Evolutionary conservation across 2,888 invertebrate genomes (phyloP), one percentile per base, ranked within the genome.

Genomic region (Lycaena phlaeas): DNA sequence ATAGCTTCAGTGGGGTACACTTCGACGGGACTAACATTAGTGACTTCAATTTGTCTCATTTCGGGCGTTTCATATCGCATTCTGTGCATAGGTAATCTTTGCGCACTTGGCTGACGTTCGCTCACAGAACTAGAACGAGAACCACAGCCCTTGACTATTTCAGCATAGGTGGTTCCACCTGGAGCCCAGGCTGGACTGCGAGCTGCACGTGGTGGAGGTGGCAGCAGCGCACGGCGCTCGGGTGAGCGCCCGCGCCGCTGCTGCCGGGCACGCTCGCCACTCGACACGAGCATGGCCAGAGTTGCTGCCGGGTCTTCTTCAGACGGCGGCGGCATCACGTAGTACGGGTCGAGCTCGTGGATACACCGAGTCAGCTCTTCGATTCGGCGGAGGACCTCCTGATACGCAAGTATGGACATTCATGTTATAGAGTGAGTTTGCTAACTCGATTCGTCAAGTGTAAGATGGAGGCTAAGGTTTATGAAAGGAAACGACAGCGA

Each of bases 141-240:
- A 60, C 64, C 60, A 49, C 60, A 58, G 79, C 93, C 92, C 53
- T 89, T 87, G 45, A 94, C 86, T 49, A 94, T 90, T 72, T 93
- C 92, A 36, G 94, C 92, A 68, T 94, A 94, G 34, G 92, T 89
- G 36, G 91, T 88, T 14, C 89, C 89, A 18, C 91, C 92, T 2
- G 90, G 90, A 29, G 84, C 66, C 92, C 92, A 93, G 63, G 90
- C 88, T 10, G 92, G 92, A 65, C 91, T 91, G 29, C 87, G 87
- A 0, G 90, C 90, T 51, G 90, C 46, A 41, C 43, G 50, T 51
- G 44, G 41, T 47, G 42, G 43, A 39, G 37, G 42, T 42, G 48
- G 89, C 79, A 44, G 45, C 39, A 90, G 52, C 90, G 84, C 44
- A 31, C 50, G 54, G 50, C 49, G 43, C 48, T 73, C 76, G 9